Conservation (phyloP, 2,113 vertebrate genomes). For the Rynchops niger region DNA sequence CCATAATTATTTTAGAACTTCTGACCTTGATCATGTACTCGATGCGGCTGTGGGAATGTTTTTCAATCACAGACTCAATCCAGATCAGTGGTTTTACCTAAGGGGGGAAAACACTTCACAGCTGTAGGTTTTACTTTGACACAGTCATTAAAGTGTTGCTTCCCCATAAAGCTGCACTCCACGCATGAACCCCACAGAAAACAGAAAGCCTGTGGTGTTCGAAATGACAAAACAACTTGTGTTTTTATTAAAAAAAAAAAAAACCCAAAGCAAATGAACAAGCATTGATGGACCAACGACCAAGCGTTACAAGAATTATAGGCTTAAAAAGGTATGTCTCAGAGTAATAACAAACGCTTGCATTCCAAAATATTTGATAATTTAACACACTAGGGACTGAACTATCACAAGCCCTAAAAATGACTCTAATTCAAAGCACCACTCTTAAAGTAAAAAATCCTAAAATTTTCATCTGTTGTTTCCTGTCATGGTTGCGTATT, state of each 20-base stretch:
- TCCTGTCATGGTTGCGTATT: neutral
- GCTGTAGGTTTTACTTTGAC: neutral
- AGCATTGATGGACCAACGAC: accelerated
- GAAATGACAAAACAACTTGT: neutral
- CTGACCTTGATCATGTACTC: slow-evolving; percentile 98
- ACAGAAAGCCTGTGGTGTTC: neutral
- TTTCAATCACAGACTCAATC: slow-evolving; percentile 98
- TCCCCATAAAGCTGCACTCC: neutral
- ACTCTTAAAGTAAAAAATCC: neutral
- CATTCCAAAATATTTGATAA: neutral
- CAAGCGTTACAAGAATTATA: neutral
- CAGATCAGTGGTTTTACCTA: slow-evolving; percentile 98
- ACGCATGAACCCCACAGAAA: neutral
- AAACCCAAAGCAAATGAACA: neutral
- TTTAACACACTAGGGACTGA: neutral
- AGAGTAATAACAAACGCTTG: neutral
- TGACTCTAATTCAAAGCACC: neutral
- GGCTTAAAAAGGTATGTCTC: neutral
- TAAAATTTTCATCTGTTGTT: neutral
- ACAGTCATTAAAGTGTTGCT: accelerated
- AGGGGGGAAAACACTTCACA: neutral
- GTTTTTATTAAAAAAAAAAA: neutral
- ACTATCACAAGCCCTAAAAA: neutral
- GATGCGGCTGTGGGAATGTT: slow-evolving; percentile 97
- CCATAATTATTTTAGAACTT: neutral